Evolutionary conservation across 1,140 invertebrate genomes (phyloP).

Genomic region (Anagrus nilaparvatae): DNA sequence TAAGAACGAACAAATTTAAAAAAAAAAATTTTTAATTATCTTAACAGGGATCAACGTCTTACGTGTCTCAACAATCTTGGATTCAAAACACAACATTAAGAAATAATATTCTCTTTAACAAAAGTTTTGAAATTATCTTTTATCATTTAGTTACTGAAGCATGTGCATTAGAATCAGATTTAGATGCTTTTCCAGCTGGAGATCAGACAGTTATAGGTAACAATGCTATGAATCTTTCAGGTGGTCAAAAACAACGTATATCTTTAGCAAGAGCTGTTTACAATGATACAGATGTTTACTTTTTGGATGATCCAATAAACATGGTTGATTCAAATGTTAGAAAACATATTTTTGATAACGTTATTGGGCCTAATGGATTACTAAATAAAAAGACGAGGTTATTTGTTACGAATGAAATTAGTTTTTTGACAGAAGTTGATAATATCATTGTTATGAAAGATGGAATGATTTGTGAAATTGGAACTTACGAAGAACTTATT

Average conservation of each 20-base stretch:
- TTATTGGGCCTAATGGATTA: conserved; percentile 70
- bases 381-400: conserved; percentile 72
- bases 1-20: background rate
- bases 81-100: conserved; percentile 83
- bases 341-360: conserved; percentile 91
- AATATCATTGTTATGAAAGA: conserved; percentile 78
- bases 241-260: conserved; percentile 96
- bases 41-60: conserved; percentile 64
- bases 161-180: conserved; percentile 75
- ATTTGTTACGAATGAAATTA: conserved; percentile 83
- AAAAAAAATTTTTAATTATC: too few species aligned
- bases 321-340: conserved; percentile 93
- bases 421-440: conserved; percentile 79
- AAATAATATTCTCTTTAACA: conserved; percentile 82
- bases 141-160: conserved; percentile 78
- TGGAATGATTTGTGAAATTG: conserved; percentile 72
- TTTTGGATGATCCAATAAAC: conserved; percentile 91
- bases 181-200: conserved; percentile 78
- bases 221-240: conserved; percentile 92
- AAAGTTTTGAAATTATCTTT: conserved; percentile 52
- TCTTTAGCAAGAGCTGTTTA: conserved; percentile 91
- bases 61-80: conserved; percentile 90
- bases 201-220: conserved; percentile 90
- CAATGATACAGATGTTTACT: conserved; percentile 78
- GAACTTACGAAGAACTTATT: conserved; percentile 72